phyloP scores from a whole-genome alignment of 1,140 invertebrate genomes.

The Drosophila athabasca region DNA sequence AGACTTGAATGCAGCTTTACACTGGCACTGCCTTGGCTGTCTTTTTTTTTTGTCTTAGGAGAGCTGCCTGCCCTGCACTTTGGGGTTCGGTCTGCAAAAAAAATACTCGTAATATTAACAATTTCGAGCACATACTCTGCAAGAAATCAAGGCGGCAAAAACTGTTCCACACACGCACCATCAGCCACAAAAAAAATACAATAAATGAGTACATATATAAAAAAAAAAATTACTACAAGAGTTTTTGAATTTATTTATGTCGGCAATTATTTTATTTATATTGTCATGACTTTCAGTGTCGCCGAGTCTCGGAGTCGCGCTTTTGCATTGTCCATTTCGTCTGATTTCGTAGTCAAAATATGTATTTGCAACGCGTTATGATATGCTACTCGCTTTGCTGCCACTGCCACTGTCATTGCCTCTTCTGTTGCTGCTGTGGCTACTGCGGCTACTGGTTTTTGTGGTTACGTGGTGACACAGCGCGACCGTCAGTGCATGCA shows the following conservation, averaged over 20 bases:
- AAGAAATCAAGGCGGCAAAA: slow-evolving; percentile 46
- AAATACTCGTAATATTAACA: slow-evolving; percentile 13
- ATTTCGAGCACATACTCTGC: slow-evolving; percentile 13
- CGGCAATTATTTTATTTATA: slow-evolving; percentile 83
- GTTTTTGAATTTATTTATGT: slow-evolving; percentile 80
- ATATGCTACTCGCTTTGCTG: slow-evolving; percentile 61
- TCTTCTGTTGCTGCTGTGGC: slow-evolving; percentile 10
- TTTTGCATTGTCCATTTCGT: slow-evolving; percentile 44
- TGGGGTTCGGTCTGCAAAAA: slow-evolving; percentile 30
- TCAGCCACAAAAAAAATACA: slow-evolving; percentile 12
- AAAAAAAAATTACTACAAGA: slow-evolving; percentile 32
- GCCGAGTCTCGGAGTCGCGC: slow-evolving; percentile 8
- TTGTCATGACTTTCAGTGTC: slow-evolving; percentile 48
- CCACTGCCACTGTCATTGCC: slow-evolving; percentile 3
- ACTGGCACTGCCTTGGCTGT: slow-evolving; percentile 65
- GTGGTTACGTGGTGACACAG: slow-evolving; percentile 15
- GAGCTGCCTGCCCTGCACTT: slow-evolving; percentile 68
- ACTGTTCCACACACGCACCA: slow-evolving; percentile 72
- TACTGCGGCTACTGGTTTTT: slow-evolving; percentile 64
- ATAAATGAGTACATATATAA: neutral
- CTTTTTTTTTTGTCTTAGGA: slow-evolving; percentile 73
- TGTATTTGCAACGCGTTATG: slow-evolving; percentile 66
- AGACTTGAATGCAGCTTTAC: slow-evolving; percentile 50
- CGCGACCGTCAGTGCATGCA: neutral
- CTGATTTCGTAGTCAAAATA: slow-evolving; percentile 82